Conservation (phyloP, 2,888 invertebrate genomes). For the Stenolophus ochropezus region DNA sequence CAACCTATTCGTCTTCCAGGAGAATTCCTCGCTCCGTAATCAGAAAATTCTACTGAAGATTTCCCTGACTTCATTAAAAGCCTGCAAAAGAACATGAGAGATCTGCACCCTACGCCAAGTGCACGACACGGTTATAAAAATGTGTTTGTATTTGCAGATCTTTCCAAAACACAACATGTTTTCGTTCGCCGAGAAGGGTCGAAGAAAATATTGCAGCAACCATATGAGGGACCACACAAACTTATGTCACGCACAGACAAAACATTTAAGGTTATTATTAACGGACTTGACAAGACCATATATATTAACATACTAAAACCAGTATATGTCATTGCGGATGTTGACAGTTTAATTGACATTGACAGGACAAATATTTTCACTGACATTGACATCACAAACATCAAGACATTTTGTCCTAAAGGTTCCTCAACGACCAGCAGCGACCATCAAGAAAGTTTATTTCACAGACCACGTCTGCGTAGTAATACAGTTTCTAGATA, state of each 20-base stretch:
- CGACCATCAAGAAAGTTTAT: conserved; percentile 66
- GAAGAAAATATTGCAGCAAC: conserved; percentile 58
- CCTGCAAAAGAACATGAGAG: neutral
- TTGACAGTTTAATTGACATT: neutral
- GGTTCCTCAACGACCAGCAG: conserved; percentile 59
- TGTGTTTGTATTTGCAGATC: neutral
- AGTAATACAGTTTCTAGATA: conserved; percentile 67
- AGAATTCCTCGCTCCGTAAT: conserved; percentile 61
- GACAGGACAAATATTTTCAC: conserved; percentile 65
- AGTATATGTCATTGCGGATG: conserved; percentile 30
- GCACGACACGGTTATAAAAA: neutral
- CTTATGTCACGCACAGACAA: neutral
- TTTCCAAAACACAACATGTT: conserved; percentile 58
- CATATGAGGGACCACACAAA: conserved; percentile 61
- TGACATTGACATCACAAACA: too few species aligned
- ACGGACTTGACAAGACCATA: conserved; percentile 41
- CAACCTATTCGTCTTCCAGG: conserved; percentile 65
- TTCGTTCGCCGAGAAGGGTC: conserved; percentile 32
- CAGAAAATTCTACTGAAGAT: neutral
- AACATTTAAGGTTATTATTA: neutral
- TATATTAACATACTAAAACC: conserved; percentile 62
- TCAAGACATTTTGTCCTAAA: conserved; percentile 66
- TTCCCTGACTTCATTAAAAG: neutral
- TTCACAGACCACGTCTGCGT: conserved; percentile 64
- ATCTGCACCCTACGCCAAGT: neutral